Evolutionary conservation across 2,888 invertebrate genomes (phyloP), one percentile per base, ranked within the genome.

Genomic region (Cepaea hortensis): DNA sequence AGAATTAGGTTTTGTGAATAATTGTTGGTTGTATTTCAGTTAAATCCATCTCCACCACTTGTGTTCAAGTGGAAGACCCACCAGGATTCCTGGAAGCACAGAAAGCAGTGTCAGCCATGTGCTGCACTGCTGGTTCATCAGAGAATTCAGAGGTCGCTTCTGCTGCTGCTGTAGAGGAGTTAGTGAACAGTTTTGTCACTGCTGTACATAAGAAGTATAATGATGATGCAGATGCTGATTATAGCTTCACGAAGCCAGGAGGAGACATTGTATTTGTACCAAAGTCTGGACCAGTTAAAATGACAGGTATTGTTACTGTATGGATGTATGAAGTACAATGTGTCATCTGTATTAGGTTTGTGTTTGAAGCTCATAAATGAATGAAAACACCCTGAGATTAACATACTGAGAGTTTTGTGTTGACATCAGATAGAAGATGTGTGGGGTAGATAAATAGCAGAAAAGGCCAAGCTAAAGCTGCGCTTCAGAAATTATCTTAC

Each of bases 191-290:
- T 72, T 88, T 88, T 87, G 87, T 90, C 73, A 84, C 87, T 23
- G 89, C 89, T 11, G 87, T 89, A 9, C 86, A 81, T 72, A 77
- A 89, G 68, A 90, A 90, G 72, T 90, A 86, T 70, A 81, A 87
- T 55, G 87, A 88, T 65, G 86, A 82, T 48, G 72, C 62, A 70
- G 85, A 76, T 68, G 9, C 48, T 3, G 85, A 77, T 61, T 23
- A 75, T 9, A 61, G 80, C 23, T 20, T 82, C 23, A 20, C 77
- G 68, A 65, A 50, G 7, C 68, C 70, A 35, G 48, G 15, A 3
- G 81, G 55, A 65, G 65, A 81, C 65, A 72, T 85, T 18, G 87
- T 89, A 23, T 88, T 84, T 81, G 85, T 89, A 72, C 89, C 89
- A 15, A 89, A 86, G 72, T 81, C 86, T 62, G 88, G 88, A 13